Evolutionary conservation across 2,113 vertebrate genomes (phyloP).

Genomic region (Oncorhynchus tshawytscha): DNA sequence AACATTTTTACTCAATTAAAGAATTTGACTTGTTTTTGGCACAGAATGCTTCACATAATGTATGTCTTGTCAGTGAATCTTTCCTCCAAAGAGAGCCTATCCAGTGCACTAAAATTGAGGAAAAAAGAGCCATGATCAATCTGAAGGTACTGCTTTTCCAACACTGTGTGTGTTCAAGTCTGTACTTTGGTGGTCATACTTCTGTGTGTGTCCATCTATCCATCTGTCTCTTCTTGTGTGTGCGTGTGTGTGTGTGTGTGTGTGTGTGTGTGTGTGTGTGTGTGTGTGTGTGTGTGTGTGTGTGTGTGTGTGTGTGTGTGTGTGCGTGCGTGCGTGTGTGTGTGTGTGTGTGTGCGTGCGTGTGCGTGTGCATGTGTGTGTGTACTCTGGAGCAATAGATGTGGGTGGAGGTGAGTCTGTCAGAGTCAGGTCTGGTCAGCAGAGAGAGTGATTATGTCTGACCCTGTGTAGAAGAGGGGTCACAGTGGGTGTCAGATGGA

Average conservation of each 20-base stretch:
- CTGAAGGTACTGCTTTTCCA: background rate
- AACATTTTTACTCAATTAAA: no score
- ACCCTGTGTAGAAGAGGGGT: constrained; percentile 35
- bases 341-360: background rate
- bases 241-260: background rate
- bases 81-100: no score
- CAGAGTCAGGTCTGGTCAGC: constrained; percentile 27
- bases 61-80: no score
- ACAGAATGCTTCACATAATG: no score
- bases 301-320: background rate
- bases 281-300: background rate
- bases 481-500: constrained; percentile 6
- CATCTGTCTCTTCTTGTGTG: no score
- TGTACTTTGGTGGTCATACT: background rate
- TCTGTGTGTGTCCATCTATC: background rate
- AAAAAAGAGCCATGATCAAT: background rate
- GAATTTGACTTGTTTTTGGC: no score
- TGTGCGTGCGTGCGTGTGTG: background rate
- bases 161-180: background rate
- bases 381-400: background rate
- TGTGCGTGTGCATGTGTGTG: background rate
- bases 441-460: constrained; percentile 49
- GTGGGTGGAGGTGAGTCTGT: constrained; percentile 28
- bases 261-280: background rate
- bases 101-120: background rate